phyloP scores from a whole-genome alignment of 2,888 invertebrate species.

The Hydraecia micacea region DNA sequence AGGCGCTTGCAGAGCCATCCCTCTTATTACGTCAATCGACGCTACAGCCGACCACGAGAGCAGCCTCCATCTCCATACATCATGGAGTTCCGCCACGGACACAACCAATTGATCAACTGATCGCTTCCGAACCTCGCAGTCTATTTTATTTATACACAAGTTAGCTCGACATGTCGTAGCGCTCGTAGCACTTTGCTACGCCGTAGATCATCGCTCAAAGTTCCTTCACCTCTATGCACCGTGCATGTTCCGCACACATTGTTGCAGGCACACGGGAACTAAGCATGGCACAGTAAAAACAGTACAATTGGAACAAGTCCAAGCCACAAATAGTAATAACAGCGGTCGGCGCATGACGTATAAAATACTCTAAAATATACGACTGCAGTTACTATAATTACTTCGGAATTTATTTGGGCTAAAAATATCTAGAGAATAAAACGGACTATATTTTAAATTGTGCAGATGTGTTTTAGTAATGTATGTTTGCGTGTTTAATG shows the following conservation, averaged over 20 bases:
- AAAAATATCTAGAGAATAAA: neutral
- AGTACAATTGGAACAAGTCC: constrained; percentile 48
- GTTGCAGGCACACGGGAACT: constrained; percentile 17
- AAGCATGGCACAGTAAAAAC: constrained; percentile 24
- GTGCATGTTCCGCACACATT: constrained; percentile 30
- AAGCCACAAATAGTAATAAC: constrained; percentile 55
- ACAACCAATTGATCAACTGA: constrained; percentile 28
- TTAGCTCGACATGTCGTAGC: constrained; percentile 39
- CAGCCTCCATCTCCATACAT: constrained; percentile 3
- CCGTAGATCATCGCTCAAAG: constrained; percentile 46
- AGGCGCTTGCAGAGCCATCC: neutral
- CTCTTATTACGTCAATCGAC: neutral
- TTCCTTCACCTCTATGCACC: constrained; percentile 31
- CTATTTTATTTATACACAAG: neutral
- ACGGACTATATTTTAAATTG: neutral
- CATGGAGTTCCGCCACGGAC: neutral
- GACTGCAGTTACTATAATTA: constrained; percentile 32
- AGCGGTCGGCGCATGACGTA: constrained; percentile 49
- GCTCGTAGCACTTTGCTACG: constrained; percentile 53
- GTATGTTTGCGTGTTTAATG: neutral
- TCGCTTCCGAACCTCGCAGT: constrained; percentile 3
- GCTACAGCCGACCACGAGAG: neutral
- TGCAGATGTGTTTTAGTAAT: neutral
- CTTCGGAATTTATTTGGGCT: constrained; percentile 25
- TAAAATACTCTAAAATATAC: constrained; percentile 49